Evolutionary conservation across 2,797 vertebrate species (phyloP), one percentile per base, ranked within the genome.

Genomic region (Coendou prehensilis): DNA sequence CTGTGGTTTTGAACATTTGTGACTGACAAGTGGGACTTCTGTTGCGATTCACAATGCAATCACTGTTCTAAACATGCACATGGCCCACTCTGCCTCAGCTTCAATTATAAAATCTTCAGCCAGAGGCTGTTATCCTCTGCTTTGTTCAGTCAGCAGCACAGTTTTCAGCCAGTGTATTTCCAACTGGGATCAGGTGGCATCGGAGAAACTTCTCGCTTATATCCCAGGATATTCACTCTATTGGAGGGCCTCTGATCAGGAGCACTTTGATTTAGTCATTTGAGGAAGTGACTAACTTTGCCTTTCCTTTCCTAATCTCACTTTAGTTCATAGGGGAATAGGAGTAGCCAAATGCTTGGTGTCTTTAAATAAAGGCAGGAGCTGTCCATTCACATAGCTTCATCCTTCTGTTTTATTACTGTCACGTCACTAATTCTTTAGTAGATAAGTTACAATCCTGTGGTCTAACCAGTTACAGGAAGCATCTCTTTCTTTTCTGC

Each of bases 21-120:
- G 93, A 76, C 86, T 94, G 95, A 95, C 94, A 96, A 96, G 95
- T 91, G 87, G 93, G 94, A 96, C 97, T 94, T 96, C n/a, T 97
- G 97, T 95, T 95, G 75, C 87, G 37, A 92, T 30, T 54, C 95
- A 98, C 97, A 97, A 94, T 94, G 82, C 52, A 3, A 2, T 93
- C 96, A 71, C 97, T 98, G 97, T 98, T 97, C 94, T 80, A 11
- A 59, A 67, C 64, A 54, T 1, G 94, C 94, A 91, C 96, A 81
- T 94, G 94, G 96, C 89, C 96, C 86, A 52, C 96, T 96, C 63
- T 37, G 76, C 81, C 95, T 96, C 92, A 45, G 91, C 94, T 86
- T 94, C 93, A 61, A 54, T 91, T 90, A 90, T 75, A 91, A 96
- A 97, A 90, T 93, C 96, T 94, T 87, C 89, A 95, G 95, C 92